Base-by-base conservation (phyloP, 2,113 vertebrate species). In the Cryptomyrus ogoouensis region DNA sequence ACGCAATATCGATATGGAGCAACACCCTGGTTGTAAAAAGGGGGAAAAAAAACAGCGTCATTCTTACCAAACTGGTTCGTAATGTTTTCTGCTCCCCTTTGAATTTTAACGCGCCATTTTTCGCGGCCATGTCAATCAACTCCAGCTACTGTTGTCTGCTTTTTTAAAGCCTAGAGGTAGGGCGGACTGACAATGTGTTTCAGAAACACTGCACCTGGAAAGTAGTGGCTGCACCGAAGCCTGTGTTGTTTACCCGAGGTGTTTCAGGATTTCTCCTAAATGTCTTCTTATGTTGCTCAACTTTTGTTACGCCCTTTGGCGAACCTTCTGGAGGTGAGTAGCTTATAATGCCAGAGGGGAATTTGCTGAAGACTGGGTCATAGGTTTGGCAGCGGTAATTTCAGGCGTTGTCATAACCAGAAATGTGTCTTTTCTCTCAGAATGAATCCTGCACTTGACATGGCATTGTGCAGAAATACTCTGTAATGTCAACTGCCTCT, bases 21-120 rank as follows among this genome's bases (percentile, higher is more conserved):
- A 83, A 52, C 70, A 24, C 87, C 27, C 87, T 62, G 27, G 3
- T n/a, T 50, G 24, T 83, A 83, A 83, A 52, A 88, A 47, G n/a
- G 9, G 3, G 2, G 9, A 12, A 17, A n/a, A 53, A 53, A 53
- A 27, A 66, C 17, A 3, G 27, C 44, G 42, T 87, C 50, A 85
- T 50, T 85, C 85, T 39, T 53, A 77, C 35, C 85, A 42, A 56
- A 88, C 89, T 88, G 89, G 56, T 87, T 87, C 84, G 39, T 39
- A 35, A 56, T 39, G 39, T 80, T n/a, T 52, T 77, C 19, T 89
- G 44, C 13, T 83, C 44, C 21, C 12, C 21, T 52, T 27, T 24
- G 52, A 62, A 87, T 87, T 8, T 56, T 53, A 56, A 87, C 35
- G 50, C 31, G 49, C 74, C 35, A 42, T 80, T 42, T 77, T 80